Evolutionary conservation across 1,140 invertebrate genomes (phyloP).

Genomic region (Ceratina calcarata): DNA sequence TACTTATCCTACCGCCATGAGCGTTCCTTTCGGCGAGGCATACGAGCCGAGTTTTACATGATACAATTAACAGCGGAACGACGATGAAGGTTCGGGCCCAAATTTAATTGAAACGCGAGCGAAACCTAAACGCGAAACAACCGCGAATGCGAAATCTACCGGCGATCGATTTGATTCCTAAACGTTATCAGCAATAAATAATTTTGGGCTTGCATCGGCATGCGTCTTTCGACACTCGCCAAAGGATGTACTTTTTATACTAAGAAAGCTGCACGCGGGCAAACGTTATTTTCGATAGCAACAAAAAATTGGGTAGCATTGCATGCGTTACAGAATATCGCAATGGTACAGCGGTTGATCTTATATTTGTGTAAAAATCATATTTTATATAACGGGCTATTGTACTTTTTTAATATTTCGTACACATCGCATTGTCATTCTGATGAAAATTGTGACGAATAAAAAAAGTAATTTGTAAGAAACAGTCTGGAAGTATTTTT

Average conservation of each 20-base stretch:
- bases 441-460: slow-evolving; percentile 72
- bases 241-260: slow-evolving; percentile 63
- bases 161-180: slow-evolving; percentile 6
- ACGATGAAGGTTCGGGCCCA: slow-evolving; percentile 56
- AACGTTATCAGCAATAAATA: slow-evolving; percentile 14
- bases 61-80: slow-evolving; percentile 43
- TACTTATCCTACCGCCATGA: slow-evolving; percentile 60
- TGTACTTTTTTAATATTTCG: slow-evolving; percentile 80
- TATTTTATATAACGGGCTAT: slow-evolving; percentile 81
- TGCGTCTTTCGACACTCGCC: slow-evolving; percentile 49
- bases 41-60: slow-evolving; percentile 42
- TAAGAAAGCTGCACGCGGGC: slow-evolving; percentile 59
- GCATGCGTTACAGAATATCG: slow-evolving; percentile 63
- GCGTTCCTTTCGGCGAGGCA: slow-evolving; percentile 58
- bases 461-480: slow-evolving; percentile 76
- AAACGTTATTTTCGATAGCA: slow-evolving; percentile 64
- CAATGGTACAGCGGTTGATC: slow-evolving; percentile 64
- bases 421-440: slow-evolving; percentile 76
- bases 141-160: neutral
- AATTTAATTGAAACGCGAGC: slow-evolving; percentile 47
- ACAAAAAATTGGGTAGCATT: slow-evolving; percentile 60
- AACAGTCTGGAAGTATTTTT: slow-evolving; percentile 20
- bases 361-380: slow-evolving; percentile 77
- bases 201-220: slow-evolving; percentile 30
- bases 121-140: neutral